These are phyloP conservation scores for Psilanteris sp. DNA, from an alignment of 1,140 invertebrate species.

Conservation along the genomic window DNA sequence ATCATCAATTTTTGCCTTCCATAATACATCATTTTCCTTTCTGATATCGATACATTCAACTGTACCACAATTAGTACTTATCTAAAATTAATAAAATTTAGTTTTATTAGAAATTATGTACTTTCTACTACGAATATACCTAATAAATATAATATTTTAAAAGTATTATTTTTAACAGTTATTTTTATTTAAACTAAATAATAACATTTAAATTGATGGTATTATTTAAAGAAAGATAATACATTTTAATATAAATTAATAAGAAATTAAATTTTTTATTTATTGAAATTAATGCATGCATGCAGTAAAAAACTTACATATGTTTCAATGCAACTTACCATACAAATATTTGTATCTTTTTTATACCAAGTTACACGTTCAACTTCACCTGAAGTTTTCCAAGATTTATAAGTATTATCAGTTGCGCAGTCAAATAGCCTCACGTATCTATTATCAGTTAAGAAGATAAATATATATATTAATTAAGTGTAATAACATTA, in stretches of 20 bases:
- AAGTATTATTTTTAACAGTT: background rate
- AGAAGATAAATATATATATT: slow-evolving; percentile 19
- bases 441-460: slow-evolving; percentile 82
- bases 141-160: too few relatives aligned
- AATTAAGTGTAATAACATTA: too few relatives aligned
- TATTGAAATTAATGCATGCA: too few relatives aligned
- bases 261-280: too few relatives aligned
- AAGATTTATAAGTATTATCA: slow-evolving; percentile 83
- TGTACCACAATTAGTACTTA: slow-evolving; percentile 88
- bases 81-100: slow-evolving; percentile 76
- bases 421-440: slow-evolving; percentile 90
- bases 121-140: too few relatives aligned
- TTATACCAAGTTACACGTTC: slow-evolving; percentile 94
- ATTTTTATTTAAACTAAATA: slow-evolving; percentile 1
- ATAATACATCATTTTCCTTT: slow-evolving; percentile 84
- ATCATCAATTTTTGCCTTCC: slow-evolving; percentile 88
- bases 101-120: too few relatives aligned
- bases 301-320: too few relatives aligned
- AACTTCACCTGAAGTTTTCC: slow-evolving; percentile 89
- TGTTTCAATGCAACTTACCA: slow-evolving; percentile 80
- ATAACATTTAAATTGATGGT: background rate
- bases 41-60: slow-evolving; percentile 90
- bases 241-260: too few relatives aligned
- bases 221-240: too few relatives aligned
- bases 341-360: slow-evolving; percentile 86